These are phyloP conservation scores for Benitochromis conjunctus DNA, from an alignment of 2,113 vertebrate species.

Conservation along the genomic window DNA sequence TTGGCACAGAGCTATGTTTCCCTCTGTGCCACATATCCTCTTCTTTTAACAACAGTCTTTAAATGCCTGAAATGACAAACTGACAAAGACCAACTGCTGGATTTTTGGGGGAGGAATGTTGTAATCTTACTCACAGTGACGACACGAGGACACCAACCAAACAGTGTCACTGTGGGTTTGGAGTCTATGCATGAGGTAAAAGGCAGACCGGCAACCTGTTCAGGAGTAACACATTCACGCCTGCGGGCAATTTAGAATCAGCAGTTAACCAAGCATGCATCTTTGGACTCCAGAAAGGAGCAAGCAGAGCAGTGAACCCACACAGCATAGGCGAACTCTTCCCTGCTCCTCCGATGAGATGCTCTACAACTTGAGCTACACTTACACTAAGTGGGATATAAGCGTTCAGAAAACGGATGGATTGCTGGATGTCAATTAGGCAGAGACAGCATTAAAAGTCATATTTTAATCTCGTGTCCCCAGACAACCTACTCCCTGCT, in stretches of 20 bases:
- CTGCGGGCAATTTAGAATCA: background rate
- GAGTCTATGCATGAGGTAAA: background rate
- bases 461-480: background rate
- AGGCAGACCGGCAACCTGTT: background rate
- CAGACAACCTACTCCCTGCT: background rate
- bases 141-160: background rate
- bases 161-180: background rate
- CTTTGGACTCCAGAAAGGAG: background rate
- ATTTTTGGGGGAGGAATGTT: background rate
- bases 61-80: background rate
- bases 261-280: background rate
- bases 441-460: background rate
- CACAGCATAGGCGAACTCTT: background rate
- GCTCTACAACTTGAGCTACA: background rate
- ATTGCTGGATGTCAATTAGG: background rate
- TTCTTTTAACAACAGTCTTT: background rate
- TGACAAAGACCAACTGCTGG: rapidly evolving
- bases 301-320: background rate
- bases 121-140: background rate
- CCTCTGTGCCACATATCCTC: background rate
- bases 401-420: background rate
- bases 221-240: background rate
- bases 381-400: background rate
- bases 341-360: background rate
- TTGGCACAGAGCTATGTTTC: background rate